phyloP scores from a whole-genome alignment of 1,140 invertebrate genomes.

The Penaeus indicus region DNA sequence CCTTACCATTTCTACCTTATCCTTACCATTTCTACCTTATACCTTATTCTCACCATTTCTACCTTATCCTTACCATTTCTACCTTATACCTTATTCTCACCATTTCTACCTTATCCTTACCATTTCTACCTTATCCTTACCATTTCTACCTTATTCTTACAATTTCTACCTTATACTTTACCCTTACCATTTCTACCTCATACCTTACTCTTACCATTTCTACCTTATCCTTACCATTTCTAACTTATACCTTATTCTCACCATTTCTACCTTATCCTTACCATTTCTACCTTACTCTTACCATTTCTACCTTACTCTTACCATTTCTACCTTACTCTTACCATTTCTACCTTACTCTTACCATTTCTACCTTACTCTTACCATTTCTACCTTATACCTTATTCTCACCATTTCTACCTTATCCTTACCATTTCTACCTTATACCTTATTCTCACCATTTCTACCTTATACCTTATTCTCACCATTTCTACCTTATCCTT shows the following conservation, averaged over 20 bases:
- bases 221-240: neutral
- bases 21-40: neutral
- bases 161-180: neutral
- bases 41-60: no score
- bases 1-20: neutral
- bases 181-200: neutral
- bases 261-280: neutral
- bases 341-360: neutral
- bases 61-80: no score
- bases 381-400: neutral
- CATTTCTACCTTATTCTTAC: no score
- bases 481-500: neutral
- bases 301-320: neutral
- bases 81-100: neutral
- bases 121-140: neutral
- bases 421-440: neutral
- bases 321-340: neutral
- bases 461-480: neutral
- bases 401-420: no score
- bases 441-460: neutral
- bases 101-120: neutral
- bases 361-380: no score
- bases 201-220: neutral
- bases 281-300: neutral
- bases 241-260: neutral